Base-by-base conservation (phyloP, 2,888 invertebrate genomes). In the Caenorhabditis plicata region DNA sequence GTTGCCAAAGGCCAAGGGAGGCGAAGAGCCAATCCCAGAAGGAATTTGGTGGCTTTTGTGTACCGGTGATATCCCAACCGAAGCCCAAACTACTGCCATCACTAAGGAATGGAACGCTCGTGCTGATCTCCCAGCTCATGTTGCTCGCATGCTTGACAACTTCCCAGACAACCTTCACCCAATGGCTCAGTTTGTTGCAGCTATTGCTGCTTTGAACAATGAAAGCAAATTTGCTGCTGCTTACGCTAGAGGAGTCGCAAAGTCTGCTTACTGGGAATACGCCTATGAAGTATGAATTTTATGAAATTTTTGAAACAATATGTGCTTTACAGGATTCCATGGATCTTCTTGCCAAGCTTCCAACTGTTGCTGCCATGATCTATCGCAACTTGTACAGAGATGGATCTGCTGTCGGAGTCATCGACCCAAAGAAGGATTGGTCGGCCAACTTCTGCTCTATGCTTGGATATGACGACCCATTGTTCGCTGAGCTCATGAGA, bases 341-440 rank as follows among this genome's bases (percentile, higher is more conserved):
- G 91, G 90, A 92, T 82, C 85, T 94, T 75, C 92, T 94, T 81
- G 93, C 93, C 44, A 93, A 94, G 83, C 84, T 94, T 80, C 92
- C 94, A 0, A 92, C 92, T 20, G 87, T 94, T 17, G 94, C 93
- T 1, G 91, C 94, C 15, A 90, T 91, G 15, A 93, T 94, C 80
- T 94, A 94, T 85, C 87, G 92, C 64, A 94, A 94, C 83, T 85
- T 89, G 26, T 90, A 88, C 83, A 85, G 88, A 69, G 90, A 90
- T 77, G 90, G 90, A 57, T 89, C 89, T 68, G 88, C 89, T 39
- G 89, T 92, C 71, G 90, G 90, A 38, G 89, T 90, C 46, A 91
- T 93, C 73, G 91, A 93, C 81, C 86, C 88, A 54, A 87, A 87
- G 81, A 90, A 90, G 82, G 94, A 95, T 83, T 94, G 93, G 72